Percentiles rank a stretch among this genome's conserved stretches.
Evolutionary conservation across 2,113 vertebrate species (phyloP).

Genomic region (Trochalopteron elliotii): DNA sequence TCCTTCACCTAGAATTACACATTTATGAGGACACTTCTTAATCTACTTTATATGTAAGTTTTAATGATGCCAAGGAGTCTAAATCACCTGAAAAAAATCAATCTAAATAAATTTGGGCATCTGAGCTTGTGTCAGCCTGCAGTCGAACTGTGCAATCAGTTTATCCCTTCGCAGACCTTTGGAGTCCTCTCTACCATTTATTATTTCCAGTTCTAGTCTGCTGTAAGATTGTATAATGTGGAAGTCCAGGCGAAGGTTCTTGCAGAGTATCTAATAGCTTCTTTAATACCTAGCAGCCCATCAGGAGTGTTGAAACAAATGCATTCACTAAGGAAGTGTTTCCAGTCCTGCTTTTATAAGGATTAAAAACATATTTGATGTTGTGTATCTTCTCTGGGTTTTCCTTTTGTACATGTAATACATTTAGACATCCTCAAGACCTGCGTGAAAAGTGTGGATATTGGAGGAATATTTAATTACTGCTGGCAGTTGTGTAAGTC

Average conservation of each 20-base stretch:
- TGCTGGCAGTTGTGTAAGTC: neutral
- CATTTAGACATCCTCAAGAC: neutral
- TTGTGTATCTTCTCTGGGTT: neutral
- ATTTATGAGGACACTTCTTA: neutral
- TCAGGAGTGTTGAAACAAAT: neutral
- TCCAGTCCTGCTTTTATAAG: neutral
- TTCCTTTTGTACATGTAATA: neutral
- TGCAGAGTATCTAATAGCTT: neutral
- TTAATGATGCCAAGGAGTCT: neutral
- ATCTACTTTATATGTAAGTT: neutral
- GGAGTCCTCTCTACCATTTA: neutral
- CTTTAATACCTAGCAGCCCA: neutral
- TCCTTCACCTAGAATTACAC: neutral
- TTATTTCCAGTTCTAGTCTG: neutral
- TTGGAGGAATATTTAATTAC: neutral
- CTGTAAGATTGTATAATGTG: neutral
- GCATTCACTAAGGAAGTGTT: neutral
- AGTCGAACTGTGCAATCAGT: neutral
- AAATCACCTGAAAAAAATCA: constrained; percentile 1
- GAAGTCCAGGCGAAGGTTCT: neutral
- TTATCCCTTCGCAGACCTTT: neutral
- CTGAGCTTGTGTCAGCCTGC: neutral
- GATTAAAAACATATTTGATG: neutral
- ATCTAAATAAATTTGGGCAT: neutral
- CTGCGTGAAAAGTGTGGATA: neutral